Percentiles rank a stretch among this genome's conserved stretches.
phyloP scores from a whole-genome alignment of 2,113 vertebrate genomes.

The Oceanites oceanicus region DNA sequence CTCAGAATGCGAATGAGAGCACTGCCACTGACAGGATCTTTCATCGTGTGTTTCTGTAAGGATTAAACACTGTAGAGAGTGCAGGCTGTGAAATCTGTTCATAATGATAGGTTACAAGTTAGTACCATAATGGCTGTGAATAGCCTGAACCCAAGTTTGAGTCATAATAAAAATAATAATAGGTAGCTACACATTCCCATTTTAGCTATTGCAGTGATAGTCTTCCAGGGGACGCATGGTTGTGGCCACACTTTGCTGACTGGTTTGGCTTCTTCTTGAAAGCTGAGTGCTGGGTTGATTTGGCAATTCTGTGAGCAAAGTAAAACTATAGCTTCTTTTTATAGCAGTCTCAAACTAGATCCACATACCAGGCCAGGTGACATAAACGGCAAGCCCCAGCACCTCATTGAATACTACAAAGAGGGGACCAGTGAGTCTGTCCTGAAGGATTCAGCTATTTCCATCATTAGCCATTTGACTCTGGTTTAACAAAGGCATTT shows the following conservation, averaged over 20 bases:
- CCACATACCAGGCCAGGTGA: not conserved
- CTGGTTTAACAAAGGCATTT: not conserved
- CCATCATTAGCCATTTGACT: not conserved
- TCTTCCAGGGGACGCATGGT: not conserved
- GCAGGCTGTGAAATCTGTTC: not conserved
- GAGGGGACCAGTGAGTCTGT: not conserved
- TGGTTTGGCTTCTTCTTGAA: not conserved
- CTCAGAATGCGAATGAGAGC: not conserved
- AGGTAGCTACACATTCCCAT: not conserved
- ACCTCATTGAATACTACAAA: not conserved
- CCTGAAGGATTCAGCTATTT: not conserved
- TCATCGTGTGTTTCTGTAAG: not conserved
- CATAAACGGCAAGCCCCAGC: not conserved
- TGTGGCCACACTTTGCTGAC: not conserved
- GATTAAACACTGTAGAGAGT: not conserved
- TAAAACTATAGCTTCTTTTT: not conserved
- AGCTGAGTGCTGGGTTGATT: not conserved
- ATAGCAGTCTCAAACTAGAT: not conserved
- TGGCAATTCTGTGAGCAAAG: not conserved
- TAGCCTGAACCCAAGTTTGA: not conserved
- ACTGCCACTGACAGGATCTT: not conserved
- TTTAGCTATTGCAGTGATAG: not conserved
- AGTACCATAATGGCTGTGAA: not conserved
- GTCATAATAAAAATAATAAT: constrained; percentile 15
- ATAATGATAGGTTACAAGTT: not conserved